Evolutionary conservation across 2,113 vertebrate species (phyloP).

Genomic region (Hymenochirus boettgeri): DNA sequence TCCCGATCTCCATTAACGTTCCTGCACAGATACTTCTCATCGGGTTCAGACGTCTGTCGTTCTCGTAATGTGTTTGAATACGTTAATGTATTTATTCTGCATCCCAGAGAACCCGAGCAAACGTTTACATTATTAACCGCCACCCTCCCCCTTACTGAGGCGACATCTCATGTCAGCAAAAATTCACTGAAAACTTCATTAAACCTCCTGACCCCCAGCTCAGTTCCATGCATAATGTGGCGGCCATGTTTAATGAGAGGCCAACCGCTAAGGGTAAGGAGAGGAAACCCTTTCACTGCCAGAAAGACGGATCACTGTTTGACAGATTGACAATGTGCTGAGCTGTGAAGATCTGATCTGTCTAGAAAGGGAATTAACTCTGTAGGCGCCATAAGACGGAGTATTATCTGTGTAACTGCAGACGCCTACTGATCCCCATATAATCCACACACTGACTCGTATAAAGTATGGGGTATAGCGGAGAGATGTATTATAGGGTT

Average conservation of each 20-base stretch:
- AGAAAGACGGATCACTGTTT: not conserved
- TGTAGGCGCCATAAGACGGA: conserved; percentile 23
- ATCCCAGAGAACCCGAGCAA: too few species aligned
- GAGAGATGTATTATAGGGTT: too few species aligned
- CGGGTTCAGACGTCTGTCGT: too few species aligned
- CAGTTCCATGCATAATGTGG: conserved; percentile 24
- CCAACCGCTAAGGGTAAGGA: not conserved
- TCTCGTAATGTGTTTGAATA: too few species aligned
- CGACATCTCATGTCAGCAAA: conserved; percentile 34
- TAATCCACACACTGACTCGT: conserved; percentile 28
- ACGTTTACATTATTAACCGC: not conserved
- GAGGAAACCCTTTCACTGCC: not conserved
- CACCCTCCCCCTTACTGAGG: conserved; percentile 2
- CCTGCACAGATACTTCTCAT: too few species aligned
- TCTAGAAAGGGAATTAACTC: conserved; percentile 19
- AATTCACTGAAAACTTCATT: conserved; percentile 34
- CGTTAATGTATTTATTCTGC: too few species aligned
- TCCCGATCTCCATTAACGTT: too few species aligned
- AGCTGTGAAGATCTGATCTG: conserved; percentile 11
- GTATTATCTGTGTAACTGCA: conserved; percentile 31
- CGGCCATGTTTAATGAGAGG: conserved; percentile 38
- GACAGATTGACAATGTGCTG: not conserved
- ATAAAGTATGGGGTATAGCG: too few species aligned
- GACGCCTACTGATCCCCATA: conserved; percentile 11
- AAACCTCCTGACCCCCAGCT: conserved; percentile 27